phyloP scores from a whole-genome alignment of 2,888 invertebrate genomes.

The Tetrapedia diversipes region DNA sequence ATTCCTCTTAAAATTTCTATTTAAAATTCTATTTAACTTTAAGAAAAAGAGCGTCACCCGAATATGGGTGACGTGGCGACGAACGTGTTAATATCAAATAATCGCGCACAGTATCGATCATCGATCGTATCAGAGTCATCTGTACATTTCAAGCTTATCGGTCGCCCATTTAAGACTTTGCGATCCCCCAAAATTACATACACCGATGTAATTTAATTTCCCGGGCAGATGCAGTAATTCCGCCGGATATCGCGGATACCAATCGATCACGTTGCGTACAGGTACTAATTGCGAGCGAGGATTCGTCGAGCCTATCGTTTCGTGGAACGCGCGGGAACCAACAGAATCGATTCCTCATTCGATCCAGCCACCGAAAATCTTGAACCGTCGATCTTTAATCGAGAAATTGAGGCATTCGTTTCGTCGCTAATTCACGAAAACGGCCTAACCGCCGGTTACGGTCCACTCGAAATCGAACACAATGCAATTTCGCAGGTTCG shows the following conservation, averaged over 20 bases:
- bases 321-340: neutral
- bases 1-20: too few relatives aligned
- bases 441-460: constrained; percentile 59
- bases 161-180: neutral
- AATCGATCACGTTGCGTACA: neutral
- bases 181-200: constrained; percentile 1
- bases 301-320: neutral
- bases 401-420: constrained; percentile 42
- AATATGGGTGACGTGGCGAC: too few relatives aligned
- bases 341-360: neutral
- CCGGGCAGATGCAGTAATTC: neutral
- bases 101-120: too few relatives aligned
- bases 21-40: too few relatives aligned
- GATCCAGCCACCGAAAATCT: constrained; percentile 7
- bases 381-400: constrained; percentile 9
- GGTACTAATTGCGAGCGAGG: neutral
- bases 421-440: constrained; percentile 63
- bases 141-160: too few relatives aligned
- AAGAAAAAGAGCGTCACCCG: too few relatives aligned
- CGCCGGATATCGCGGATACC: neutral
- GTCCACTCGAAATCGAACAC: constrained; percentile 30
- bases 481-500: constrained; percentile 58
- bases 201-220: constrained; percentile 2
- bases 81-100: too few relatives aligned
- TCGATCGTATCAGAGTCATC: too few relatives aligned